Evolutionary conservation across 2,797 vertebrate species (phyloP).

Genomic region (Clamator glandarius): DNA sequence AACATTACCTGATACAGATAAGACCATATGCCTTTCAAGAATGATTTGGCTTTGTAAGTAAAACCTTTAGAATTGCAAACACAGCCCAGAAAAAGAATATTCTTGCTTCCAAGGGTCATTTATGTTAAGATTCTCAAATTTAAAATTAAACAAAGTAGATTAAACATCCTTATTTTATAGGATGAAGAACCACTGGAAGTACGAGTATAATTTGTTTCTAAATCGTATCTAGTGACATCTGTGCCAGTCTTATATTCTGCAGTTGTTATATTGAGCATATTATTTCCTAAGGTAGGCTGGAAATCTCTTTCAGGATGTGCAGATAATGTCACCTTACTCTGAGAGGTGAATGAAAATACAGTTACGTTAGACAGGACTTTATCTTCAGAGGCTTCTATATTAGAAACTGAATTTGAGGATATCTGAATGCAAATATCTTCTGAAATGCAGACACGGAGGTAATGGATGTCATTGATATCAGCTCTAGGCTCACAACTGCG

Average conservation of each 20-base stretch:
- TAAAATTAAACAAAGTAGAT: background rate
- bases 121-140: constrained; percentile 24
- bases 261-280: background rate
- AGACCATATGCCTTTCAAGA: background rate
- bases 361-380: background rate
- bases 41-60: background rate
- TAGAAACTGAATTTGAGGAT: background rate
- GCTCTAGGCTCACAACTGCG: constrained; percentile 61
- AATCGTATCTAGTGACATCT: background rate
- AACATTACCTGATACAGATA: constrained; percentile 24
- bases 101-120: background rate
- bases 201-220: constrained; percentile 21
- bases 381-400: constrained; percentile 24
- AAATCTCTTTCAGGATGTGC: background rate
- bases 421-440: constrained; percentile 69
- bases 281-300: background rate
- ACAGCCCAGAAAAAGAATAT: background rate
- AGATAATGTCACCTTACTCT: constrained; percentile 33
- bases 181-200: background rate
- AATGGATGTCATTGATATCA: constrained; percentile 9
- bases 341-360: background rate
- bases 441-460: constrained; percentile 57
- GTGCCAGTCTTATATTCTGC: background rate
- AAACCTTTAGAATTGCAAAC: constrained; percentile 6
- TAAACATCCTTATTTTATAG: background rate